Base-by-base conservation (phyloP, 1,140 invertebrate genomes). In the Tetramorium alpestre region DNA sequence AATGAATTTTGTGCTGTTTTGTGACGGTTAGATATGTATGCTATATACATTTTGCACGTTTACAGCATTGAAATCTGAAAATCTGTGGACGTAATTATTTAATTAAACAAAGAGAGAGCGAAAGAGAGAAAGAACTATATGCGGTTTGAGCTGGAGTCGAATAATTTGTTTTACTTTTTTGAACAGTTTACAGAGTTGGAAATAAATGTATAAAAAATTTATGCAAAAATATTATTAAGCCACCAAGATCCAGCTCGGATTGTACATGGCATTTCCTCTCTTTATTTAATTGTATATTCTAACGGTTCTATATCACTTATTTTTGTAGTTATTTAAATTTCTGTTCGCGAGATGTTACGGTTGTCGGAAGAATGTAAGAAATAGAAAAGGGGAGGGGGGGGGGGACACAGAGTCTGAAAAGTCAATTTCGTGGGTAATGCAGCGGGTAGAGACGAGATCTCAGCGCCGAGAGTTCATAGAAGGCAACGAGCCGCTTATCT, bases 401-500 rank as follows among this genome's bases (percentile, higher is more conserved):
- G 8, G 5, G 5, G 18, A 8, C 22, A 13, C 4, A 16, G 3
- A 13, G 8, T 18, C 13, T 67, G 44, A 73, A 73, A 82, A 82
- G 25, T 72, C 10, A 18, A 38, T 84, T 60, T 47, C n/a, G 75
- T 7, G 11, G 13, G 11, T n/a, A 73, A 82, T 38, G 67, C 22
- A 16, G 38, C 22, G 22, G 38, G 5, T 6, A 33, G 13, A 28
- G 72, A 73, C n/a, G 51, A 67, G 33, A 67, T 25, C 60, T 65
- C 10, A 41, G 1, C 3, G 56, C 22, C 44, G 22, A 49, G 76
- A 22, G 60, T 64, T 64, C 58, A 60, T 16, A 51, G 41, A 47
- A 47, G 25, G 67, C 41, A 62, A 60, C 11, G 41, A 51, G 69
- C 80, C 18, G 54, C 56, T 84, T 84, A 75, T 84, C 28, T 47